Conservation (phyloP, 2,113 vertebrate genomes). For the Mionectes macconnelli region DNA sequence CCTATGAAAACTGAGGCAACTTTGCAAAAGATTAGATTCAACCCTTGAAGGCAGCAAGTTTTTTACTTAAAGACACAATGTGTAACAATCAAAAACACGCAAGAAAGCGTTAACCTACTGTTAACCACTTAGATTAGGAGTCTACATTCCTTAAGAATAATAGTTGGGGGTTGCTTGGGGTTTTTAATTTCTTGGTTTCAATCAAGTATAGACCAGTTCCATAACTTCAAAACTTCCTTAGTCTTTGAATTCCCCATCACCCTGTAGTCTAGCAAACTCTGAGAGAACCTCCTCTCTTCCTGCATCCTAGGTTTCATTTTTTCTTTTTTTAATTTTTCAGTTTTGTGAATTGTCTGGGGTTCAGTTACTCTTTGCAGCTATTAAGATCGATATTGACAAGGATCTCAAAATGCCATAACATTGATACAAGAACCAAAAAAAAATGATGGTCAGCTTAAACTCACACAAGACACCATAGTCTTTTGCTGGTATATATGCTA, state of each 20-base stretch:
- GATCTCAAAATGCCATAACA: not conserved
- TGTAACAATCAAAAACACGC: not conserved
- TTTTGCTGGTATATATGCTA: not conserved
- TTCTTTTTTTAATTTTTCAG: not conserved
- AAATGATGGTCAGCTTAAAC: not conserved
- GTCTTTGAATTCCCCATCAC: not conserved
- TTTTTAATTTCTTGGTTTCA: not conserved
- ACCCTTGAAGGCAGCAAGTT: not conserved
- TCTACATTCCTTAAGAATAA: not conserved
- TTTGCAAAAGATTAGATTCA: not conserved
- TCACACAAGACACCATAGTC: not conserved
- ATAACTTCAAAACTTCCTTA: not conserved
- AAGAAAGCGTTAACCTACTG: not conserved
- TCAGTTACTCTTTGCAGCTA: not conserved
- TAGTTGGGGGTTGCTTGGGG: not conserved
- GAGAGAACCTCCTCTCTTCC: not conserved
- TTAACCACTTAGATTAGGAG: not conserved
- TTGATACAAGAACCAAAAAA: not conserved
- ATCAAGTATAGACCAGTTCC: not conserved
- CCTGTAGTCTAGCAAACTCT: not conserved
- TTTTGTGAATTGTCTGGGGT: not conserved
- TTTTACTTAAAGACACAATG: not conserved
- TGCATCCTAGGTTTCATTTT: not conserved
- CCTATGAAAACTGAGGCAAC: not conserved
- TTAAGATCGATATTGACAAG: not conserved